phyloP scores from a whole-genome alignment of 2,888 invertebrate genomes.

The Nemotelus nigrinus region DNA sequence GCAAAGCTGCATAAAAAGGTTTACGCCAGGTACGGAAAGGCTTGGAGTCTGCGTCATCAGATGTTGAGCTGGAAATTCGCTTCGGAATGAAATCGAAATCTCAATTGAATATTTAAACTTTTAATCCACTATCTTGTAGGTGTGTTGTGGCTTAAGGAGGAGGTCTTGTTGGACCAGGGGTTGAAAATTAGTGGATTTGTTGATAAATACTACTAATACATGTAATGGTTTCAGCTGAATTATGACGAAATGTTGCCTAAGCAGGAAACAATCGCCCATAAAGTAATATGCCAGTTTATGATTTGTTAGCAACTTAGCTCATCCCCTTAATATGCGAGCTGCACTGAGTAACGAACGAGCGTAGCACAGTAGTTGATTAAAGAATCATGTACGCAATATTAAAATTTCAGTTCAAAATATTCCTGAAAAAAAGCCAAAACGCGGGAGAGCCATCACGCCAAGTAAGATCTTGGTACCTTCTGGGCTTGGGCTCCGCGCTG shows the following conservation, averaged over 20 bases:
- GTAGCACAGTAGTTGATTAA: constrained; percentile 43
- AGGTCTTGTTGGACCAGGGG: not conserved
- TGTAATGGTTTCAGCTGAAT: no score
- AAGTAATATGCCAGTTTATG: not conserved
- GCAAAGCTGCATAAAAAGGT: constrained; percentile 12
- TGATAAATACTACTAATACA: no score
- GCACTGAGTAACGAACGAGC: constrained; percentile 29
- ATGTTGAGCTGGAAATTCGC: constrained; percentile 26
- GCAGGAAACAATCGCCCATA: no score
- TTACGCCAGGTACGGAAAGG: constrained; percentile 2
- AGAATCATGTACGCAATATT: constrained; percentile 38
- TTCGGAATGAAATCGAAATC: constrained; percentile 41
- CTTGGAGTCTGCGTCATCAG: constrained; percentile 7
- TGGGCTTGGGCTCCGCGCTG: constrained; percentile 27
- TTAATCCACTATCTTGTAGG: not conserved
- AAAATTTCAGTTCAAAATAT: constrained; percentile 24
- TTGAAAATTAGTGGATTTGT: no score
- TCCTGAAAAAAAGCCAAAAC: constrained; percentile 31
- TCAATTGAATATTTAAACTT: constrained; percentile 44
- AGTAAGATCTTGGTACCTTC: constrained; percentile 9
- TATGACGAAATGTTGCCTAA: no score
- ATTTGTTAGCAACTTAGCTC: constrained; percentile 5
- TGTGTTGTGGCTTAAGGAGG: constrained; percentile 6
- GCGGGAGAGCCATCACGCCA: constrained; percentile 13
- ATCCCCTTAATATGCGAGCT: constrained; percentile 32